Conservation (phyloP, 1,140 invertebrate genomes). For the Venturia canescens region DNA sequence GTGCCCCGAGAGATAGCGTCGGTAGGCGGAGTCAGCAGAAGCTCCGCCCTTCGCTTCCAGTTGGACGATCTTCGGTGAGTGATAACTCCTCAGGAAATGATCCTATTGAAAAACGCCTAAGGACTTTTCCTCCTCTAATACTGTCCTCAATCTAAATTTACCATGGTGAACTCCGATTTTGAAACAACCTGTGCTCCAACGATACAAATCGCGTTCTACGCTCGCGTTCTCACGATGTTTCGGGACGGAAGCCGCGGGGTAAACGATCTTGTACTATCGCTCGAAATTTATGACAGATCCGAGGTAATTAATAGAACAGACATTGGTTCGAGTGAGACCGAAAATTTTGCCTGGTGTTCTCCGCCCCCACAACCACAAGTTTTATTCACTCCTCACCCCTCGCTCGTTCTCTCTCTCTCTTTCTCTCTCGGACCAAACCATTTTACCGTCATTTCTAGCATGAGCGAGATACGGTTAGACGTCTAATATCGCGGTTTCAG, state of each 20-base stretch:
- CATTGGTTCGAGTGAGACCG: not conserved
- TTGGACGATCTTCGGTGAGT: too few species aligned
- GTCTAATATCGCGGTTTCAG: constrained; percentile 43
- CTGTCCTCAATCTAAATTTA: too few species aligned
- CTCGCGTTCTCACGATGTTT: not conserved
- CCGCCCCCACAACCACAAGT: not conserved
- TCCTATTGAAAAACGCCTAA: too few species aligned
- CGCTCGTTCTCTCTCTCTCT: constrained; percentile 11
- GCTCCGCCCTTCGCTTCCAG: too few species aligned
- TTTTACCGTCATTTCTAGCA: constrained; percentile 15
- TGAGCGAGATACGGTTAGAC: constrained; percentile 41
- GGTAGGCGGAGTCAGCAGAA: too few species aligned
- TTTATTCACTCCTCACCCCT: not conserved
- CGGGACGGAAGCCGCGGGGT: constrained; percentile 33
- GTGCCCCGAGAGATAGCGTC: too few species aligned
- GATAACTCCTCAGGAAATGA: too few species aligned
- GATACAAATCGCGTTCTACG: not conserved
- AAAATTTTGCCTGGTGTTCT: not conserved
- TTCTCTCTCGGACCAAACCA: constrained; percentile 29
- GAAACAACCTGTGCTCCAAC: not conserved
- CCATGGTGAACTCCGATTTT: too few species aligned
- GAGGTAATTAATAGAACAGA: constrained; percentile 64
- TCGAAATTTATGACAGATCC: constrained; percentile 66
- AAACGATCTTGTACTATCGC: constrained; percentile 60
- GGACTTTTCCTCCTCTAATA: too few species aligned